These are phyloP conservation scores for Centruroides vittatus DNA, from an alignment of 1,140 invertebrate genomes.

Conservation along the genomic window DNA sequence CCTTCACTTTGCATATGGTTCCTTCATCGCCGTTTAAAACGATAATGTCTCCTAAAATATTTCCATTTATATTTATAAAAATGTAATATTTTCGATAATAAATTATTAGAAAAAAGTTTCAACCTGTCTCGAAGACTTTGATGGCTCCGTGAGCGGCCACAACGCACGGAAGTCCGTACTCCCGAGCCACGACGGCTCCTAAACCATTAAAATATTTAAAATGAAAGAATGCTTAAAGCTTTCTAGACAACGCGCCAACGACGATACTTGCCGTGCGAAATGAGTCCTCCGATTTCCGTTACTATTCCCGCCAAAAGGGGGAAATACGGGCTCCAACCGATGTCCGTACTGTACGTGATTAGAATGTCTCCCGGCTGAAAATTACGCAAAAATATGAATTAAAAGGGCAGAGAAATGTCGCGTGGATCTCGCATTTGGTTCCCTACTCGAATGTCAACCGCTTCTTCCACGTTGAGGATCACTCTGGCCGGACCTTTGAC, in stretches of 20 bases:
- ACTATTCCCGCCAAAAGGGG: constrained; percentile 61
- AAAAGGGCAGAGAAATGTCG: background rate
- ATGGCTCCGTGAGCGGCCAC: constrained; percentile 56
- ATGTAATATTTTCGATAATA: too few species aligned
- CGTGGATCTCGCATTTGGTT: background rate
- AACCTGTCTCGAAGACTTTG: constrained; percentile 48
- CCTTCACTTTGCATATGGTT: background rate
- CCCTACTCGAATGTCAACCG: constrained; percentile 27
- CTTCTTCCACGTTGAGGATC: constrained; percentile 33
- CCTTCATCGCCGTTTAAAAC: constrained; percentile 22
- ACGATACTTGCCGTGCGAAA: constrained; percentile 50
- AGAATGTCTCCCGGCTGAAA: constrained; percentile 48
- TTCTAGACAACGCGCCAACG: too few species aligned
- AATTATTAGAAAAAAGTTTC: too few species aligned
- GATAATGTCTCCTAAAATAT: constrained; percentile 15
- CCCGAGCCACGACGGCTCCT: constrained; percentile 75
- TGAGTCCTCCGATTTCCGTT: constrained; percentile 68
- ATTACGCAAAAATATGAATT: background rate
- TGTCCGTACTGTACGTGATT: constrained; percentile 62
- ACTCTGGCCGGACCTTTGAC: constrained; percentile 52
- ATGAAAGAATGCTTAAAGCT: background rate
- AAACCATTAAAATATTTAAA: constrained; percentile 5
- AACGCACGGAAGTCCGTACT: constrained; percentile 70
- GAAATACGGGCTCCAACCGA: constrained; percentile 85
- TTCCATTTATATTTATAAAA: too few species aligned